Conservation (phyloP, 2,113 vertebrate genomes). For the Cygnus buccinator region DNA sequence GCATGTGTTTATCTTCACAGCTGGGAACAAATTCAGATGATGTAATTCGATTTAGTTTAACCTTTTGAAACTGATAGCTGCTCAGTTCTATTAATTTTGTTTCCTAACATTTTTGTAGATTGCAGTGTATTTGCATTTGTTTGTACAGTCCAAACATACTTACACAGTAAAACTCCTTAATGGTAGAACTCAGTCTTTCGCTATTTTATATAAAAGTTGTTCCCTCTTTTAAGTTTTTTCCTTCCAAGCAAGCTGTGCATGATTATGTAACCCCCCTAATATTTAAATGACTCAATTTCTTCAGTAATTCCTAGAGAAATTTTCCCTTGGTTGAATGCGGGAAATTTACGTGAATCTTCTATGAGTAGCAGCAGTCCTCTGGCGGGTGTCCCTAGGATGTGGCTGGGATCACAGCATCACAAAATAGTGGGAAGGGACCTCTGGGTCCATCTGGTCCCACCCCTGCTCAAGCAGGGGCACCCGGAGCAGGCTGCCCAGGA, state of each 20-base stretch:
- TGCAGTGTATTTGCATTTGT: neutral
- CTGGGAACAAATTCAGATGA: conserved; percentile 64
- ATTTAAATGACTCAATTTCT: neutral
- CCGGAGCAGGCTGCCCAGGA: too few species aligned
- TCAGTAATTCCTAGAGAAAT: neutral
- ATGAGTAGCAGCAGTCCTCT: neutral
- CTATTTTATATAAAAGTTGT: neutral
- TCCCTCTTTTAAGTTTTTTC: neutral
- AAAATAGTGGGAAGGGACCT: neutral
- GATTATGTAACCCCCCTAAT: neutral
- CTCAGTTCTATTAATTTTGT: neutral
- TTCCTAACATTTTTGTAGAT: neutral
- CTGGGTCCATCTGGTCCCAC: neutral
- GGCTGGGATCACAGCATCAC: neutral
- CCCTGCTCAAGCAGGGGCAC: neutral
- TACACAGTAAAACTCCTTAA: neutral
- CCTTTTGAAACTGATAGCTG: conserved; percentile 14
- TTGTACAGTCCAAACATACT: neutral
- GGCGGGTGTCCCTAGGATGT: neutral
- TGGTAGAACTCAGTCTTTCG: neutral
- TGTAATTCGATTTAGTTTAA: conserved; percentile 59
- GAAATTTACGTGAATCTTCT: neutral
- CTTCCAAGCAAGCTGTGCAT: neutral
- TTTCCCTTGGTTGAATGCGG: neutral
- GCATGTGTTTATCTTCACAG: conserved; percentile 43